Conservation (phyloP, 2,797 vertebrate species). For the Argentina silus region DNA sequence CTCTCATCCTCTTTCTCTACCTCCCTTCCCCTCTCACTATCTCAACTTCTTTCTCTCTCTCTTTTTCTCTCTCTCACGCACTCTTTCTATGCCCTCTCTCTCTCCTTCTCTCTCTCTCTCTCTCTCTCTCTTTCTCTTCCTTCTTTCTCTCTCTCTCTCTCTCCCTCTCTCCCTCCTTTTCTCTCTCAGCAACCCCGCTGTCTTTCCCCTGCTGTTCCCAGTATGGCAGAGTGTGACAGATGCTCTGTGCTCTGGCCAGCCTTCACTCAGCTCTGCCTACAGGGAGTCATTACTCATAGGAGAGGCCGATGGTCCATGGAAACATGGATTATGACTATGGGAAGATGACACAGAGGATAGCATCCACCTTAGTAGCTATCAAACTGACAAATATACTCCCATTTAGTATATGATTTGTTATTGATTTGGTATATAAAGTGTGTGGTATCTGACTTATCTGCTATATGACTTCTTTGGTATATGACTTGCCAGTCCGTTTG, state of each 20-base stretch:
- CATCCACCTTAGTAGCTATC: background rate
- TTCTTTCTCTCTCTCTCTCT: constrained; percentile 1
- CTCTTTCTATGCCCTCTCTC: no score
- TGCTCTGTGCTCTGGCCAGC: background rate
- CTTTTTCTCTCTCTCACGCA: background rate
- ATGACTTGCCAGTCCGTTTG: no score
- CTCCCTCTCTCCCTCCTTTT: constrained; percentile 8
- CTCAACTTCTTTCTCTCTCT: constrained; percentile 3
- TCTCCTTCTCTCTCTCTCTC: background rate
- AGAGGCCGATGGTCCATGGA: constrained; percentile 17
- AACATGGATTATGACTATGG: constrained; percentile 8
- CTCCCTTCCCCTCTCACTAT: background rate
- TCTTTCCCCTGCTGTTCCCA: background rate
- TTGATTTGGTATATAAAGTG: no score
- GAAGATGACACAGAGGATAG: constrained; percentile 3
- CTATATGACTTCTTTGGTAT: no score
- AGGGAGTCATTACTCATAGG: constrained; percentile 34
- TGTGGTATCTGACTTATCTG: no score
- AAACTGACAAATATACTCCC: background rate
- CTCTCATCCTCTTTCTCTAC: background rate
- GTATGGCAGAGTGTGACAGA: background rate
- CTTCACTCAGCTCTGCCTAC: constrained; percentile 11
- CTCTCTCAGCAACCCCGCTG: background rate
- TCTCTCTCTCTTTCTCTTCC: constrained; percentile 8
- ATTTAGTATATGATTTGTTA: background rate